These are phyloP conservation scores for Ptilorrhoa leucosticta DNA, from an alignment of 2,113 vertebrate genomes.

Conservation along the genomic window DNA sequence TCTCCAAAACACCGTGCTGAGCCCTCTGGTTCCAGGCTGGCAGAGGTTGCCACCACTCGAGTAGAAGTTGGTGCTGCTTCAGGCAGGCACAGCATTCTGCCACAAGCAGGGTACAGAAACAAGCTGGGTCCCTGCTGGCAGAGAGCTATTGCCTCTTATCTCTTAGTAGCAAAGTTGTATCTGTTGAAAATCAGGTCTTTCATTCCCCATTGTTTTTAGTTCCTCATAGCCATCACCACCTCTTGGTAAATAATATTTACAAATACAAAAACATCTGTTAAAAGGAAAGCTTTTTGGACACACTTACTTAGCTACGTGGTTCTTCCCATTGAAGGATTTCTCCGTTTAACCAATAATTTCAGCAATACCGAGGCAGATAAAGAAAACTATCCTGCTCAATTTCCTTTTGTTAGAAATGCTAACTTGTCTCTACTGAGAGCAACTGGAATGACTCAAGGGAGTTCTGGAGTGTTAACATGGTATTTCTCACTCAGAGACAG, in stretches of 20 bases:
- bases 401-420: background rate
- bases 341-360: background rate
- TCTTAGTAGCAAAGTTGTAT: background rate
- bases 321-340: background rate
- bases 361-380: background rate
- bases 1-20: rapidly evolving
- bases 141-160: background rate
- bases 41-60: background rate
- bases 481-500: background rate
- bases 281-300: background rate
- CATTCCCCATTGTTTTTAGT: background rate
- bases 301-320: background rate
- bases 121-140: background rate
- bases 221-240: background rate
- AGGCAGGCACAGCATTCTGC: background rate
- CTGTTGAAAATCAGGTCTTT: background rate
- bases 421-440: background rate
- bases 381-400: background rate
- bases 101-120: background rate
- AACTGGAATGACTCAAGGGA: background rate
- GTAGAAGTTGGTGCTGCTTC: background rate
- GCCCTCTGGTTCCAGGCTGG: background rate
- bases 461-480: background rate
- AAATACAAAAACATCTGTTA: background rate
- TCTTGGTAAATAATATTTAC: background rate